Percentiles rank a stretch among this genome's conserved stretches.
These are phyloP conservation scores for Gymnocephalus cernua DNA, from an alignment of 2,113 vertebrate species.

Conservation along the genomic window DNA sequence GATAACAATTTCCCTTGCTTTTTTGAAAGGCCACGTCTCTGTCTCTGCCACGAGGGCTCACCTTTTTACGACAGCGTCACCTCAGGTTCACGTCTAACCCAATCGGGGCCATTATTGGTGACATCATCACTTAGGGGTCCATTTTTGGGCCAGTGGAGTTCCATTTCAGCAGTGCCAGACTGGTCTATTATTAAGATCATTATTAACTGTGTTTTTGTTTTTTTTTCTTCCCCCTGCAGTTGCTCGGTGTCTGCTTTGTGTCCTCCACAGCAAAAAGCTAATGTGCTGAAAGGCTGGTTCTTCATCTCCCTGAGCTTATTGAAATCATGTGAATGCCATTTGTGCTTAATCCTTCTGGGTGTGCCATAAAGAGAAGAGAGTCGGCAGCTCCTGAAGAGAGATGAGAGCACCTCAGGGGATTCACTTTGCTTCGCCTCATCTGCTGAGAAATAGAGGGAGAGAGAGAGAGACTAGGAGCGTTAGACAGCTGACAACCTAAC, in stretches of 20 bases:
- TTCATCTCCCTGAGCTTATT: constrained; percentile 80
- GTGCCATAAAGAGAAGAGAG: constrained; percentile 80
- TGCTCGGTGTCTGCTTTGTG: constrained; percentile 80
- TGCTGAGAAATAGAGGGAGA: constrained; percentile 70
- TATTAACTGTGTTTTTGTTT: constrained; percentile 67
- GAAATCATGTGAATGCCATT: constrained; percentile 86
- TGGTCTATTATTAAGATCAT: constrained; percentile 78
- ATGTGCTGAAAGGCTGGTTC: constrained; percentile 84
- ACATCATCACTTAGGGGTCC: constrained; percentile 72
- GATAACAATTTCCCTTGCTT: constrained; percentile 44
- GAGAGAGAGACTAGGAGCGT: constrained; percentile 58
- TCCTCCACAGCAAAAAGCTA: constrained; percentile 81
- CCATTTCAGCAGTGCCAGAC: constrained; percentile 73
- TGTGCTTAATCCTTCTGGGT: constrained; percentile 84
- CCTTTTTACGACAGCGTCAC: constrained; percentile 64
- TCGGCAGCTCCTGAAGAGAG: constrained; percentile 83
- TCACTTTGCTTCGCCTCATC: constrained; percentile 75
- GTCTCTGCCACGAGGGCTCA: constrained; percentile 45
- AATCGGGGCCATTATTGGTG: constrained; percentile 72
- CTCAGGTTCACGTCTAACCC: constrained; percentile 67
- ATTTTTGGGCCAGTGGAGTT: constrained; percentile 69
- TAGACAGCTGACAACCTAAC: constrained; percentile 82
- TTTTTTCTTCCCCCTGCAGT: constrained; percentile 53
- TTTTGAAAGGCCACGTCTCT: constrained; percentile 31
- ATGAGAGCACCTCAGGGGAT: constrained; percentile 85